phyloP scores from a whole-genome alignment of 2,113 vertebrate genomes.

The Larimichthys crocea region DNA sequence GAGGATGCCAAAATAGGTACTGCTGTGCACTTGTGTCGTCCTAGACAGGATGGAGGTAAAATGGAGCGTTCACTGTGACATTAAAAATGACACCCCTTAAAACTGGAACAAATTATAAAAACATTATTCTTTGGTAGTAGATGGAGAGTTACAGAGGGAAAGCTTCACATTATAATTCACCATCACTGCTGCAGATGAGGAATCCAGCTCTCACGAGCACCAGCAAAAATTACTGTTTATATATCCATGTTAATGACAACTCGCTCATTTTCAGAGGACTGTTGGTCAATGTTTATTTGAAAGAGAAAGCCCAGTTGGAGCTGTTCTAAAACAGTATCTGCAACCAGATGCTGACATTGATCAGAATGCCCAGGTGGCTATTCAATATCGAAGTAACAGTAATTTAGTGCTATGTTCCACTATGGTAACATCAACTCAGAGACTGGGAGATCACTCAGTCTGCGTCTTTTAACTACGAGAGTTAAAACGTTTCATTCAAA shows the following conservation, averaged over 20 bases:
- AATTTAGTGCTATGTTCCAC: background rate
- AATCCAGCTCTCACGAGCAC: constrained; percentile 69
- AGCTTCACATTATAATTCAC: constrained; percentile 80
- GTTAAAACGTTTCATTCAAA: too few species aligned
- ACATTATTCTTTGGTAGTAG: constrained; percentile 87
- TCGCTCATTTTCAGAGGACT: constrained; percentile 34
- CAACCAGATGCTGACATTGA: constrained; percentile 67
- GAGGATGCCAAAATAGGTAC: constrained; percentile 85
- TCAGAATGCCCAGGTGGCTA: constrained; percentile 68
- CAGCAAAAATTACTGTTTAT: constrained; percentile 51
- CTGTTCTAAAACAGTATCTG: constrained; percentile 58
- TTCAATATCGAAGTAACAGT: constrained; percentile 8
- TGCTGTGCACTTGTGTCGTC: constrained; percentile 86
- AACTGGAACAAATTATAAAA: constrained; percentile 87
- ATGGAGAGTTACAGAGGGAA: constrained; percentile 79
- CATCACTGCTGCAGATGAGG: constrained; percentile 85
- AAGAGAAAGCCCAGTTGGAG: constrained; percentile 71
- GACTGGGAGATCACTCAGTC: too few species aligned
- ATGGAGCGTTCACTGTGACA: constrained; percentile 82
- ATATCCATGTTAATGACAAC: constrained; percentile 77
- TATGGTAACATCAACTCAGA: constrained; percentile 44
- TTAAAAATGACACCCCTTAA: constrained; percentile 83
- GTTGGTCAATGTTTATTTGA: constrained; percentile 64
- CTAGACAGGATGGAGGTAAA: constrained; percentile 86
- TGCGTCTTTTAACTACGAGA: too few species aligned